Evolutionary conservation across 2,113 vertebrate genomes (phyloP), one percentile per base, ranked within the genome.

Genomic region (Onychostruthus taczanowskii): DNA sequence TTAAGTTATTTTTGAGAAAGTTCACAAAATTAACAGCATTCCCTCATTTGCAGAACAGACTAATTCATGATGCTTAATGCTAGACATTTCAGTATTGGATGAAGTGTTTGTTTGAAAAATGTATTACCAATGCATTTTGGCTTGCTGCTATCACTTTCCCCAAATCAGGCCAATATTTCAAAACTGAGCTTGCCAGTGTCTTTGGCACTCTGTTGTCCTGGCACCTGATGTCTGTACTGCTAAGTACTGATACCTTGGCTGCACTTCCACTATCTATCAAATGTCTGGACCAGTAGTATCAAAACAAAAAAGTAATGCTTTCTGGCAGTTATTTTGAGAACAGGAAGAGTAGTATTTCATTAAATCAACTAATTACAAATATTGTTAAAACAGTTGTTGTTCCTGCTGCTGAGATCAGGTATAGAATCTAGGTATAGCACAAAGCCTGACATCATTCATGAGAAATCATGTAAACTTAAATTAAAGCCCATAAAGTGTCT

Each of bases 171-270:
- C 59, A 70, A 9, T 78, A 55, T 90, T 87, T 93, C 50, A 80
- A 59, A 90, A 72, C 18, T 46, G 44, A 93, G 35, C 68, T 86
- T 90, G 85, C 92, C 90, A 86, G 22, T 59, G 8, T 63, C 59
- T 90, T 95, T 96, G 92, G 83, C 95, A 58, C 28, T 70, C 22
- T 56, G 0, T 84, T 93, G 22, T 67, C 31, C 56, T 96, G 90
- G 85, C 85, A 84, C 12, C 56, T 86, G 50, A 81, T 84, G 52
- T 61, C 68, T 88, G 0, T 68, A 27, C 62, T 77, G 43, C 83
- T 90, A 96, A 96, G 61, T 86, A 80, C 90, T 94, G 47, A 53
- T 86, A 88, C 59, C 35, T 95, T 96, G 92, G 90, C 95, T 92
- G 46, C 47, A 67, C 39, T 86, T 86, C 62, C 74, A 61, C 12